Evolutionary conservation across 1,140 invertebrate genomes (phyloP), one percentile per base, ranked within the genome.

Genomic region (Hylyphantes graminicola): DNA sequence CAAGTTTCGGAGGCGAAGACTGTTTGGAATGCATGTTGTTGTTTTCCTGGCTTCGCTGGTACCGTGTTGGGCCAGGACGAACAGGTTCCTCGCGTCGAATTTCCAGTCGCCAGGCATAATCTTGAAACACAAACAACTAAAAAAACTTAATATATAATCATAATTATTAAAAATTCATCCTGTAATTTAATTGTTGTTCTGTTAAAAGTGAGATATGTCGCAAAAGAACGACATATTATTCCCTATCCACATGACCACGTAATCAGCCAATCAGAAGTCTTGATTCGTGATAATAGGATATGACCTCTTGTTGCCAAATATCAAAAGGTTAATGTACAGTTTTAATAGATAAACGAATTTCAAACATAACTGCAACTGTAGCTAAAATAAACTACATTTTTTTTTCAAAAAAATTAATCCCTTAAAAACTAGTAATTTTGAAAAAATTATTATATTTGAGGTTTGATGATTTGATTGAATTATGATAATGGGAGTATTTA

Each of bases 191-290:
- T 51, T 80, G 17, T 57, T 70, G 54, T 54, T 54, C 63, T n/a
- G 65, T 53, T 59, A 57, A 55, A 54, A 54, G 54, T 61, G 64
- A 80, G 51, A 35, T 80, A 80, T 80, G 67, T 80, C 77, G 77
- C 54, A 80, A 65, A 80, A 80, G 65, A 67, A 80, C 77, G 76
- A 78, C 76, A 78, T 78, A 70, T 80, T 80, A 80, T 70, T 80
- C 65, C 53, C 63, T 12, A 61, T 80, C 77, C 77, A 80, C 77
- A 80, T 80, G 77, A 80, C 65, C 77, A 80, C 65, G 63, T 70
- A 80, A 70, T 70, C 77, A 55, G 21, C 77, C 77, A 80, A 80
- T 80, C 77, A 80, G 64, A 68, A 48, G 59, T 50, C 53, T 59
- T 48, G 57, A 67, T 67, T 55, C 19, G 50, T 70, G 77, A 68